A percentile compares a stretch with the other conserved stretches of the same genome.
Conservation (phyloP, 2,888 invertebrate genomes). For the Cryptocephalus moraei region DNA sequence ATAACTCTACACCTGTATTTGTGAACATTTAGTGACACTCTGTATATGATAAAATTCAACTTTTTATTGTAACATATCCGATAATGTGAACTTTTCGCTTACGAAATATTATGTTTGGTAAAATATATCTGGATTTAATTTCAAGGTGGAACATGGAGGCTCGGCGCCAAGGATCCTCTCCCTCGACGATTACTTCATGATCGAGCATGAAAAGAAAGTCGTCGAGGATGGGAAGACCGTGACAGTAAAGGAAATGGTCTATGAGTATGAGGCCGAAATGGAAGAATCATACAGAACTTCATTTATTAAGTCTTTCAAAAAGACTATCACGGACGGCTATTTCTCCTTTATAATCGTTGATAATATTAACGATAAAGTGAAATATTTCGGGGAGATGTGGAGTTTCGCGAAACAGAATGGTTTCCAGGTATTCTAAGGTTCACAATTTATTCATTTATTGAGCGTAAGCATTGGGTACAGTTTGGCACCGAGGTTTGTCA, state of each 20-base stretch:
- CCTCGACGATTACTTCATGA: slow-evolving; percentile 92
- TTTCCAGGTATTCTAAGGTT: slow-evolving; percentile 75
- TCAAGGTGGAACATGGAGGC: slow-evolving; percentile 66
- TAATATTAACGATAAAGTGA: slow-evolving; percentile 74
- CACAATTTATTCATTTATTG: slow-evolving; percentile 40
- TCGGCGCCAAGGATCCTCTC: slow-evolving; percentile 86
- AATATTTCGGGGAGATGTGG: slow-evolving; percentile 80
- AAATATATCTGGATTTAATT: not conserved
- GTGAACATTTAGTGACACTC: no score
- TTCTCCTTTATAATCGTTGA: slow-evolving; percentile 91
- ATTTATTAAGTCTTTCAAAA: slow-evolving; percentile 80
- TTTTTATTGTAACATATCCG: no score
- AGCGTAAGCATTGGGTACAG: no score
- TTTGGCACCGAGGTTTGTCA: no score
- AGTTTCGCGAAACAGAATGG: slow-evolving; percentile 74
- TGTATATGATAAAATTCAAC: no score
- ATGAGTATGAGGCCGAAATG: slow-evolving; percentile 79
- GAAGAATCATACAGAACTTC: slow-evolving; percentile 75
- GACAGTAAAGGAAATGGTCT: slow-evolving; percentile 61
- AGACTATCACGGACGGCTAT: slow-evolving; percentile 80
- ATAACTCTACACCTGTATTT: no score
- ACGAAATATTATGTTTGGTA: not conserved
- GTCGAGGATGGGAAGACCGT: slow-evolving; percentile 63
- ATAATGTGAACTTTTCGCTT: no score
- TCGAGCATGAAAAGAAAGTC: slow-evolving; percentile 67